Evolutionary conservation across 2,113 vertebrate species (phyloP), one percentile per base, ranked within the genome.

Genomic region (Ovis canadensis): DNA sequence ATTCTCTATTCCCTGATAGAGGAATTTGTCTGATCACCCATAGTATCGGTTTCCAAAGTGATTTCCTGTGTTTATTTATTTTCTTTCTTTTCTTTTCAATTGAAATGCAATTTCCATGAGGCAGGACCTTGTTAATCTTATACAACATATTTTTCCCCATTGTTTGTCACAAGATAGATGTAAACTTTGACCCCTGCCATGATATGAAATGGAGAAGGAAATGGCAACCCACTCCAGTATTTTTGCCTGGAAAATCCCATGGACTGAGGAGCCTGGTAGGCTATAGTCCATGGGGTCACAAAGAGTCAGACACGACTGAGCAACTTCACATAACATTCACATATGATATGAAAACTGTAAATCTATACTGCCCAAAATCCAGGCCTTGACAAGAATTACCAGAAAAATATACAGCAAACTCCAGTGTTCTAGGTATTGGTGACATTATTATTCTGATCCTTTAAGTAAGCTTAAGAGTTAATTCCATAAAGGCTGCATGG

Each of bases 31-130:
- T 67, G 74, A 40, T 48, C 43, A 43, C 27, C 11, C 25, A 50
- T 16, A 86, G 82, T 88, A 90, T 50, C 15, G 50, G 12, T 87
- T 95, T 89, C 29, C 54, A 48, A 83, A 92, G 27, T 55, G 77
- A 91, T 71, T 36, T 57, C 11, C 43, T 67, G 29, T 62, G 8
- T 97, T 94, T 95, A 27, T 95, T 96, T 97, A 40, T 81, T 81
- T 90, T 84, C 36, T 62, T 8, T 40, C 29, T 64, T 81, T 40
- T 23, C 8, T 93, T 92, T 89, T 55, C 48, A 4, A 31, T 29
- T 77, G 74, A 93, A 88, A 88, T 88, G 4, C 15, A 91, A 67
- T 96, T 97, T 93, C 33, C 85, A 86, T 29, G 45, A 96, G 40
- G 43, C 33, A 95, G 50, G 19, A 95, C 1, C 78, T 59, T 97